phyloP scores from a whole-genome alignment of 2,113 vertebrate species.

The Gnathonemus longibarbis region DNA sequence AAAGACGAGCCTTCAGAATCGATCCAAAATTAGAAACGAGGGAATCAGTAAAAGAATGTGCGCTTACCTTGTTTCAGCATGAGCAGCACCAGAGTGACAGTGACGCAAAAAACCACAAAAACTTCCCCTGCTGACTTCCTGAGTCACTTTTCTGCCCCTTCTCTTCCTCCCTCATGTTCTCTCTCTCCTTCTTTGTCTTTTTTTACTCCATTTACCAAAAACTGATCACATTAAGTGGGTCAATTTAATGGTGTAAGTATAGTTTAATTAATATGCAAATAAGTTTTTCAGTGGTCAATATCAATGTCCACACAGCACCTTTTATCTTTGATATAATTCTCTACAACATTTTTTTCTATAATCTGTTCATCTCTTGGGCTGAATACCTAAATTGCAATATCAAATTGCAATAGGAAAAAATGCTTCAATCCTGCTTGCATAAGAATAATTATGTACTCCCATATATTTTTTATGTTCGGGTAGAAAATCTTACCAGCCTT shows the following conservation, averaged over 20 bases:
- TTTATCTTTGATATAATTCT: neutral
- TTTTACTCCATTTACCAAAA: neutral
- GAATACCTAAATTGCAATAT: neutral
- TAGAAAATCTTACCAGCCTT: neutral
- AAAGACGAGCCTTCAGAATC: neutral
- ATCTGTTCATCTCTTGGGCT: neutral
- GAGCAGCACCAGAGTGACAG: conserved; percentile 45
- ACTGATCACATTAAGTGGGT: neutral
- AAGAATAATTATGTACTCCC: neutral
- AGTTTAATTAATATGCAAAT: neutral
- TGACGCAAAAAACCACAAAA: conserved; percentile 69
- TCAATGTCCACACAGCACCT: neutral
- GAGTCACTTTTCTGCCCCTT: conserved; percentile 48
- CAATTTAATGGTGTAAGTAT: neutral
- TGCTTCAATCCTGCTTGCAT: neutral
- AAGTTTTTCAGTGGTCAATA: neutral
- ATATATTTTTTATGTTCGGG: neutral
- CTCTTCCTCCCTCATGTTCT: conserved; percentile 32
- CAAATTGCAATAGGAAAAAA: neutral
- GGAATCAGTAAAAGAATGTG: conserved; percentile 25
- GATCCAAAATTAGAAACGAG: neutral
- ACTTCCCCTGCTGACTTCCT: conserved; percentile 72
- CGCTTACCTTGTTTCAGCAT: conserved; percentile 60
- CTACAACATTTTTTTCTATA: neutral
- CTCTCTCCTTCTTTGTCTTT: neutral